Evolutionary conservation across 2,113 vertebrate species (phyloP), one percentile per base, ranked within the genome.

Genomic region (Mastomys natalensis): DNA sequence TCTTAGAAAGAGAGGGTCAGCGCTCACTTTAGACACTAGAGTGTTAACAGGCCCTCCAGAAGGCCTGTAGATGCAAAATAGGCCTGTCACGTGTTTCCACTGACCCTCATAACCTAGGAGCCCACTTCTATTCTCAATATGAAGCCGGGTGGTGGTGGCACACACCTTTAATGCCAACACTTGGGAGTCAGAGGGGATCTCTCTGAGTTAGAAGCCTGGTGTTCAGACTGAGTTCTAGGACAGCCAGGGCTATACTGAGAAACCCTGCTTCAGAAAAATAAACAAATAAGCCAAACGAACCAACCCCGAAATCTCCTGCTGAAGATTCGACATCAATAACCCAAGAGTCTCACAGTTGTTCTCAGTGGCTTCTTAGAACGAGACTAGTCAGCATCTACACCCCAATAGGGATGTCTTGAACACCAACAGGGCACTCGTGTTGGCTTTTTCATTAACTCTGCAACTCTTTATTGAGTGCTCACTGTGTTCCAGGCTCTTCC

Each of bases 1-100:
- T 45, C 37, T 89, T 87, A 34, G 26, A 89, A 89, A 81, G 51
- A 85, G 17, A 43, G 91, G 95, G 58, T 81, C 77, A 43, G 53
- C 29, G 12, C 34, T 87, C 73, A 81, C 26, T 86, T 94, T 29
- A 85, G 43, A 85, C 85, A 94, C 58, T 37, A 58, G 21, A 85
- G 40, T 62, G 68, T 53, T 31, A 88, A 64, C 34, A 73, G 64
- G 74, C 48, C 24, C 16, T 76, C 53, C 89, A 45, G 26, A 66
- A 43, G 70, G 55, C n/a, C 74, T 76, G 16, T 72, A 48, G 37
- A 58, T 29, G 34, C 43, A 58, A 55, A 68, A 88, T 62, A 51
- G n/a, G 40, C 29, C 77, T 29, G 80, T 29, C 37, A 74, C 70
- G 84, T 15, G 48, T 94, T 93, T 62, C 58, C 51, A 95, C 19